Conservation (phyloP, 1,140 invertebrate genomes). For the Anastatus disparis region DNA sequence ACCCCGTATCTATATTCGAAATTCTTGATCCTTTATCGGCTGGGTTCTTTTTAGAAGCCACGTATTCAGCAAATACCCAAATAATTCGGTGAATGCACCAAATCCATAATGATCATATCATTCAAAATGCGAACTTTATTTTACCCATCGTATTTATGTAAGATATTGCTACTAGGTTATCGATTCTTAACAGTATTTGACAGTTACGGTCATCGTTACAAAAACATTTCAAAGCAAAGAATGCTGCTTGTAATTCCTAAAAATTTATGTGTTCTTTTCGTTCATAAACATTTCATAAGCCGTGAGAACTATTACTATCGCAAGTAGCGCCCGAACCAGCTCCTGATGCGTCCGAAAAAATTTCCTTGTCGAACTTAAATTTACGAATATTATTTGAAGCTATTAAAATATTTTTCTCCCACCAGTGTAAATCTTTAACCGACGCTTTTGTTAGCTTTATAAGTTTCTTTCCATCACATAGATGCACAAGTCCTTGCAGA, state of each 20-base stretch:
- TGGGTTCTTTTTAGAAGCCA: no score
- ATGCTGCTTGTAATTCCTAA: not conserved
- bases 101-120: no score
- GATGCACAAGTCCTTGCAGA: not conserved
- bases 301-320: not conserved
- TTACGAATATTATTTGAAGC: not conserved
- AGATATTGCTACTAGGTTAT: no score
- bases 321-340: not conserved
- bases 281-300: not conserved
- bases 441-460: not conserved
- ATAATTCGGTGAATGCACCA: no score
- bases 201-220: not conserved
- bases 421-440: not conserved
- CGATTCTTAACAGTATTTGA: constrained; percentile 39
- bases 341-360: constrained; percentile 4
- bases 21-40: no score
- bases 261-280: not conserved
- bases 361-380: not conserved
- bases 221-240: not conserved
- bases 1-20: no score
- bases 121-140: no score
- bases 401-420: not conserved
- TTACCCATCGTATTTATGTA: no score
- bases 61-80: no score
- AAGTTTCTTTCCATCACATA: not conserved